Conservation (phyloP, 2,888 invertebrate genomes). For the Seladonia tumulorum region DNA sequence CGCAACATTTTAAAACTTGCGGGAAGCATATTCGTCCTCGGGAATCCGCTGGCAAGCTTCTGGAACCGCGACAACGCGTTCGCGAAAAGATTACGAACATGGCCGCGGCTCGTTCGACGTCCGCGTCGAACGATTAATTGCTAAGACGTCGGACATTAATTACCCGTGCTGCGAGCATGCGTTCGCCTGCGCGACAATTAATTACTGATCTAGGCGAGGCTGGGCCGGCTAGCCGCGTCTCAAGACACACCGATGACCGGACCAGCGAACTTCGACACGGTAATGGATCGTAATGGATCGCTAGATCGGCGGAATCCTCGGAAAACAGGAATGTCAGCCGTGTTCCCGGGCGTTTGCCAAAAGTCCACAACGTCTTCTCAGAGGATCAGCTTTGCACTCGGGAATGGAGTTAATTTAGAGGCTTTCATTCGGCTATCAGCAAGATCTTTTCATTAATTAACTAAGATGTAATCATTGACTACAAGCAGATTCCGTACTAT, state of each 20-base stretch:
- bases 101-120: constrained; percentile 48
- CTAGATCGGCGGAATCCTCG: constrained; percentile 37
- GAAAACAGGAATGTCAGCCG: not conserved
- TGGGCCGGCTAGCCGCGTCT: constrained; percentile 19
- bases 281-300: constrained; percentile 60
- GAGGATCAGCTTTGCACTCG: not conserved
- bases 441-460: no score
- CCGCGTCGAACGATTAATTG: constrained; percentile 63
- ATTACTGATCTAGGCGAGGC: constrained; percentile 56
- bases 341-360: constrained; percentile 14
- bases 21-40: constrained; percentile 1
- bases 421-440: not conserved
- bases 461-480: no score
- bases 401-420: not conserved
- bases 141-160: constrained; percentile 69
- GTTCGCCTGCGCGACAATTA: constrained; percentile 59
- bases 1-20: not conserved
- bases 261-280: constrained; percentile 59
- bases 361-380: constrained; percentile 1
- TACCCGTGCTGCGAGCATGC: constrained; percentile 59
- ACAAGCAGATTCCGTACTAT: no score
- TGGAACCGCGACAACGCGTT: constrained; percentile 16
- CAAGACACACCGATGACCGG: constrained; percentile 21
- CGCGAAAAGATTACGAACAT: constrained; percentile 47
- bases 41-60: not conserved